Evolutionary conservation across 2,888 invertebrate genomes (phyloP).

Genomic region (Dolichomitus sp.): DNA sequence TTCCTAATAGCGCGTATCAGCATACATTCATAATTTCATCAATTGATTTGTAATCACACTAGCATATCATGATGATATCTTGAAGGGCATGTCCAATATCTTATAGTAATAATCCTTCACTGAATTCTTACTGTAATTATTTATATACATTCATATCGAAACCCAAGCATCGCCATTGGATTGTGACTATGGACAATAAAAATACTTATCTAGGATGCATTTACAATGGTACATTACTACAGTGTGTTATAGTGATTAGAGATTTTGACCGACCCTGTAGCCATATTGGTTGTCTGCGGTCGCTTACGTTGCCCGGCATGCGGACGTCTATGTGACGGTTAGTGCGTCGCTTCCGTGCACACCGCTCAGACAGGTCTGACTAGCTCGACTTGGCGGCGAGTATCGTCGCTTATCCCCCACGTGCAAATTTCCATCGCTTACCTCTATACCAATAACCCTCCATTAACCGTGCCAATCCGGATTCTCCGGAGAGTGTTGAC

Average conservation of each 20-base stretch:
- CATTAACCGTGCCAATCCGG: constrained; percentile 42
- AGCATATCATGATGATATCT: background rate
- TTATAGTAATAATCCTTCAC: background rate
- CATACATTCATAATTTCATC: too few relatives aligned
- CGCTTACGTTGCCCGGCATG: constrained; percentile 13
- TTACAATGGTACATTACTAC: too few relatives aligned
- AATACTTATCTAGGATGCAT: background rate
- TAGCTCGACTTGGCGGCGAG: constrained; percentile 34
- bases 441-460: constrained; percentile 36
- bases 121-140: background rate
- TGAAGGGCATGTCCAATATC: background rate
- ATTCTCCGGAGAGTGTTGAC: constrained; percentile 41
- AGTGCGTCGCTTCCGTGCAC: constrained; percentile 20
- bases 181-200: background rate
- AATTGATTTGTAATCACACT: too few relatives aligned
- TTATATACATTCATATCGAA: background rate
- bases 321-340: constrained; percentile 19
- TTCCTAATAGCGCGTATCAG: background rate
- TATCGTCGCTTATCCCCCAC: constrained; percentile 11
- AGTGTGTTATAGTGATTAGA: background rate
- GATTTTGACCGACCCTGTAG: constrained; percentile 6
- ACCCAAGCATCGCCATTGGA: background rate
- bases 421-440: constrained; percentile 40
- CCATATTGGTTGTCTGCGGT: constrained; percentile 8
- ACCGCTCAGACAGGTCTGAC: constrained; percentile 25